Base-by-base conservation (phyloP, 2,113 vertebrate genomes). In the Proterorhinus semilunaris region DNA sequence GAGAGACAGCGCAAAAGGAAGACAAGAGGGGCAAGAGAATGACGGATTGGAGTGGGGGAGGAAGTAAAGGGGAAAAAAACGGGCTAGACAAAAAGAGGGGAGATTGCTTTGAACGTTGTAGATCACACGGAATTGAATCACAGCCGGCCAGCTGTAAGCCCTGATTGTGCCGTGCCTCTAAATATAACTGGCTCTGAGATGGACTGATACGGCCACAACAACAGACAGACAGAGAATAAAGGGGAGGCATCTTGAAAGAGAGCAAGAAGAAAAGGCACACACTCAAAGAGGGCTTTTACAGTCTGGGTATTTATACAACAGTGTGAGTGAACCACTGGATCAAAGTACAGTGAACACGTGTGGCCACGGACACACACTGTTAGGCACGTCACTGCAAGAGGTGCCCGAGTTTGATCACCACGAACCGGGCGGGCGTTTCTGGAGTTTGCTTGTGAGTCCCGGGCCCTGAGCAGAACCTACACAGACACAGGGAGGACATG, bases 41-140 rank as follows among this genome's bases (percentile, higher is more conserved):
- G 69, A 75, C 11, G 42, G 42, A 63, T 49, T 10, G 8, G 36
- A 55, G 53, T 42, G 66, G 52, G 12, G 27, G 45, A 43, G 59
- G 61, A 46, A 15, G 44, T 45, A 66, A 36, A 57, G 67, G 54
- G 16, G 54, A 70, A 75, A 55, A 75, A 85, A 87, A 69, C 58
- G 63, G 79, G 67, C n/a, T 45, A 76, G 68, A 83, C 78, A 83
- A 68, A 87, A 58, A 76, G 53, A 80, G 69, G 66, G 75, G 76
- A 74, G 71, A 83, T 84, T 87, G 72, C 79, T 80, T 82, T 85
- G 76, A 87, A 87, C 17, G 63, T 72, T 72, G 76, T 68, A 74
- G 79, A 81, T 82, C 83, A 87, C 84, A 89, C 85, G 86, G 81
- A 87, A 79, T 79, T 77, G 82, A 90, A 87, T 90, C 85, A 85